phyloP scores from a whole-genome alignment of 2,113 vertebrate species.

The Electrona antarctica region DNA sequence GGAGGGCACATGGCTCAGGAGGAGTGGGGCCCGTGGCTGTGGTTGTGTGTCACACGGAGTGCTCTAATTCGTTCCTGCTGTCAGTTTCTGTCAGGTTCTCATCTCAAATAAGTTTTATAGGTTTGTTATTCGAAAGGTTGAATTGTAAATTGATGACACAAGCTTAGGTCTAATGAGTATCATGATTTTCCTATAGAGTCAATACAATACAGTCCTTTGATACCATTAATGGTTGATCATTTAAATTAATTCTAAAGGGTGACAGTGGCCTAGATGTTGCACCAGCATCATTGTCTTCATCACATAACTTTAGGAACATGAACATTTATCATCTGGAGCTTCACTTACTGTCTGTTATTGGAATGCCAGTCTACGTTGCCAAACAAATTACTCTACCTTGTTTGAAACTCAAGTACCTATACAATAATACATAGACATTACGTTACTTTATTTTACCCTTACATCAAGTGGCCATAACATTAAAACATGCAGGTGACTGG shows the following conservation, averaged over 20 bases:
- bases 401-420: no score
- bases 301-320: no score
- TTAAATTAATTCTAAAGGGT: constrained; percentile 35
- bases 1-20: constrained; percentile 6
- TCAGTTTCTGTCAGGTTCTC: constrained; percentile 46
- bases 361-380: not conserved
- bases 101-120: constrained; percentile 41
- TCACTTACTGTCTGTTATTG: constrained; percentile 4
- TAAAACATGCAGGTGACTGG: not conserved
- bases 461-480: constrained; percentile 11
- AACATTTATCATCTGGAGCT: no score
- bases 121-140: constrained; percentile 51
- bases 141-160: constrained; percentile 26
- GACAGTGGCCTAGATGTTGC: constrained; percentile 14
- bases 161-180: not conserved
- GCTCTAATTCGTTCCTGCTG: constrained; percentile 46
- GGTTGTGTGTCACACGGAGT: constrained; percentile 58
- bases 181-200: not conserved
- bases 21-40: constrained; percentile 42
- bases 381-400: no score
- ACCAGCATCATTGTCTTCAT: no score
- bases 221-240: constrained; percentile 23
- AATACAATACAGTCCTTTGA: not conserved
- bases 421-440: no score
- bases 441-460: not conserved